phyloP scores from a whole-genome alignment of 2,113 vertebrate genomes.

The Pavo muticus region DNA sequence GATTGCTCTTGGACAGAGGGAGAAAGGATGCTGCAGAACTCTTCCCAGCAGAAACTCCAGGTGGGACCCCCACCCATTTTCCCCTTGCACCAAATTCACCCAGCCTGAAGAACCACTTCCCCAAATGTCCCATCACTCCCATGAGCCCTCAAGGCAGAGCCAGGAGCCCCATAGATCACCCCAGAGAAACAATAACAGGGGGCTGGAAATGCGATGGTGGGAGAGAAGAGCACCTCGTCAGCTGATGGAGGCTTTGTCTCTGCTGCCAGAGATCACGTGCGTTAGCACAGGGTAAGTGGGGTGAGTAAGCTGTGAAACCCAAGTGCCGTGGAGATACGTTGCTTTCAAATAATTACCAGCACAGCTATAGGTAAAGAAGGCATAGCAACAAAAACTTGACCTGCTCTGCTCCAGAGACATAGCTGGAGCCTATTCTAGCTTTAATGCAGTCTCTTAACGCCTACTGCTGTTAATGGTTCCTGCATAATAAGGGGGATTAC shows the following conservation, averaged over 20 bases:
- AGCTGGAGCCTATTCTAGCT: constrained; percentile 26
- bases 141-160: fast-evolving
- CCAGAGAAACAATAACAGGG: neutral
- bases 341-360: neutral
- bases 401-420: neutral
- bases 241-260: neutral
- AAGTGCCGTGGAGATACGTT: neutral
- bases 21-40: neutral
- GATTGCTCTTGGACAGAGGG: neutral
- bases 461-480: constrained; percentile 40
- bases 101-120: neutral
- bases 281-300: neutral
- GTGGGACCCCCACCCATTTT: fast-evolving
- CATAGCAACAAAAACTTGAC: constrained; percentile 57
- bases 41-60: fast-evolving
- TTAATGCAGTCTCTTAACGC: constrained; percentile 40
- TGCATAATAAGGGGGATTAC: constrained; percentile 39
- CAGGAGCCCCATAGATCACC: neutral
- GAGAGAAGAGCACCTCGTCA: neutral
- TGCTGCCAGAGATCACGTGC: neutral
- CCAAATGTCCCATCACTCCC: neutral
- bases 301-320: neutral
- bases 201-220: neutral
- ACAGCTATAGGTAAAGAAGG: constrained; percentile 21
- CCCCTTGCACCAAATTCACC: neutral